Percentiles rank a stretch among this genome's conserved stretches.
Evolutionary conservation across 2,888 invertebrate genomes (phyloP).

Genomic region (Rhyacophila evoluta): DNA sequence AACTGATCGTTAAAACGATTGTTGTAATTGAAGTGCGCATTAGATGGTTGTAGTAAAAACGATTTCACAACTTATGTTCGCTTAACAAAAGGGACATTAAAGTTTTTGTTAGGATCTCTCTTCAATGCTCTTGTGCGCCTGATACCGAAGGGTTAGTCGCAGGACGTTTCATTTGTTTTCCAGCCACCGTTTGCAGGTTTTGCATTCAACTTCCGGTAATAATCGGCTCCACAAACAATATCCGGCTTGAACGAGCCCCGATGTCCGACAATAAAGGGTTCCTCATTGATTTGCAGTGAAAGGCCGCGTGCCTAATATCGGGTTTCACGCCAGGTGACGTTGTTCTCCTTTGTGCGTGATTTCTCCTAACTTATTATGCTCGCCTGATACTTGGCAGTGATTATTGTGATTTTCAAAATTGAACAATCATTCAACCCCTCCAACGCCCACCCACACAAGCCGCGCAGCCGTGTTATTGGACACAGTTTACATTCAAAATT

Average conservation of each 20-base stretch:
- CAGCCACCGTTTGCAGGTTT: conserved; percentile 49
- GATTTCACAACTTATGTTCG: conserved; percentile 42
- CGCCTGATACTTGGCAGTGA: conserved; percentile 5
- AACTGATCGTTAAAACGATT: too few relatives aligned
- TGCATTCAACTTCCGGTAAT: conserved; percentile 44
- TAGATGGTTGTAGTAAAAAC: too few relatives aligned
- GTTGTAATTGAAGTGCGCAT: too few relatives aligned
- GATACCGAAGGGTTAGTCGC: background rate
- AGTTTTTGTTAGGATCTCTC: conserved; percentile 39
- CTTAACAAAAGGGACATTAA: conserved; percentile 37
- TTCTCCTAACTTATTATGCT: conserved; percentile 31
- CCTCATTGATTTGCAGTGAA: conserved; percentile 48
- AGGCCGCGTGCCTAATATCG: conserved; percentile 53
- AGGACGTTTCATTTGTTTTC: background rate
- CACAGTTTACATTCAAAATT: too few relatives aligned
- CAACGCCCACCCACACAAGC: too few relatives aligned
- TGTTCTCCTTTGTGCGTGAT: conserved; percentile 34
- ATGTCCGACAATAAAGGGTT: conserved; percentile 49
- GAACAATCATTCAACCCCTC: too few relatives aligned
- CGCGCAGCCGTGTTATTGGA: too few relatives aligned
- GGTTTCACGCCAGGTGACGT: conserved; percentile 54
- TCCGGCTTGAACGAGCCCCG: conserved; percentile 40
- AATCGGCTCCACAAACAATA: conserved; percentile 39
- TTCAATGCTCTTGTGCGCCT: background rate
- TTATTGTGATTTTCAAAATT: background rate